Evolutionary conservation across 2,113 vertebrate genomes (phyloP).

Genomic region (Grammomys surdaster): DNA sequence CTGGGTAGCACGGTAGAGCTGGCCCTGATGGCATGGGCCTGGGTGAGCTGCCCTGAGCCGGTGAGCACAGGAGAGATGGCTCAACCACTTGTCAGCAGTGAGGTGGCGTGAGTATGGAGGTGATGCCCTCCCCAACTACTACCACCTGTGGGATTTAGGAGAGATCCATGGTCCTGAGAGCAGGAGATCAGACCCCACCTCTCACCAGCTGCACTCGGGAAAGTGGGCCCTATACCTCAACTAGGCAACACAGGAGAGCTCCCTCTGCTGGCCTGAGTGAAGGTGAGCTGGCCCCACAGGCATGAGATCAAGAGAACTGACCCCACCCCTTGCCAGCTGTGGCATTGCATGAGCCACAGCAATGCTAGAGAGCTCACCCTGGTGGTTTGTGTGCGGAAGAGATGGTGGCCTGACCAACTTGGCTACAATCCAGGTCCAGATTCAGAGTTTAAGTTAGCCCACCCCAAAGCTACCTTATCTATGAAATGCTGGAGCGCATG

Average conservation of each 20-base stretch:
- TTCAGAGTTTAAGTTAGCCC: background rate
- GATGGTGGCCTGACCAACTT: background rate
- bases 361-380: background rate
- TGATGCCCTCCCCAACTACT: too few relatives aligned
- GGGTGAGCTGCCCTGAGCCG: too few relatives aligned
- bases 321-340: background rate
- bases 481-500: background rate
- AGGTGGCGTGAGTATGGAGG: too few relatives aligned
- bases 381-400: background rate
- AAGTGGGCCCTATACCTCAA: background rate
- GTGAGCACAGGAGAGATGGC: too few relatives aligned
- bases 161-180: too few relatives aligned
- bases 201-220: background rate
- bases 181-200: background rate
- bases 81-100: too few relatives aligned
- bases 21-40: too few relatives aligned
- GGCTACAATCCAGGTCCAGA: background rate
- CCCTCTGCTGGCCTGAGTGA: too few relatives aligned
- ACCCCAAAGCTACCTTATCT: background rate
- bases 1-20: too few relatives aligned
- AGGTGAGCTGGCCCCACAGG: background rate
- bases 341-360: background rate
- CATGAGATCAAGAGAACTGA: background rate
- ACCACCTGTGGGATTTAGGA: too few relatives aligned
- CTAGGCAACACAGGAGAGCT: background rate